These are phyloP conservation scores for Tapera naevia DNA, from an alignment of 2,797 vertebrate genomes.

Conservation along the genomic window DNA sequence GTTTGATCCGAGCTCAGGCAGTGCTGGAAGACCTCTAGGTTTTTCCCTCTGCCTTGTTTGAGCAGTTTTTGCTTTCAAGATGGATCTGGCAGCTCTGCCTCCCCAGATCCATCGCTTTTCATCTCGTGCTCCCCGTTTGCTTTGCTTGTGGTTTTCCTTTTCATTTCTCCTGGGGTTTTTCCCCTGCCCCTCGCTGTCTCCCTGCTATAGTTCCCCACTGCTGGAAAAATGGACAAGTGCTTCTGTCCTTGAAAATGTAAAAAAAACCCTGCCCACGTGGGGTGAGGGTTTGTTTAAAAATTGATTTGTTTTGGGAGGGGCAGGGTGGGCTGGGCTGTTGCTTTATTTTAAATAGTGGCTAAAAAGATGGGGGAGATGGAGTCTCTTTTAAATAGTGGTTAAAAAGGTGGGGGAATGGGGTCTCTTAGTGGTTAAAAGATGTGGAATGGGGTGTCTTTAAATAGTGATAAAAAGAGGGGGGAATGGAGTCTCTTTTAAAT, in stretches of 20 bases:
- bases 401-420: too few species aligned
- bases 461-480: too few species aligned
- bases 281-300: background rate
- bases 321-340: fast-evolving
- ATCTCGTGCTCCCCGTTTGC: background rate
- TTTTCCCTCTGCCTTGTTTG: conserved; percentile 15
- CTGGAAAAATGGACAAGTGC: background rate
- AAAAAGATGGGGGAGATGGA: background rate
- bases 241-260: background rate
- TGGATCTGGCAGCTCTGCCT: conserved; percentile 45
- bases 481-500: too few species aligned
- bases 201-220: background rate
- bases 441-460: too few species aligned
- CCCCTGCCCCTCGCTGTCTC: background rate
- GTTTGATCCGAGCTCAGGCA: conserved; percentile 11
- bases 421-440: too few species aligned
- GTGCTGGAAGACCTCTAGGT: conserved; percentile 2
- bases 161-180: background rate
- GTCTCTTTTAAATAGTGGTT: too few species aligned
- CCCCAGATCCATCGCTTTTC: background rate
- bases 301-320: background rate
- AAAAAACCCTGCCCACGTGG: background rate
- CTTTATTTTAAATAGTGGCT: background rate
- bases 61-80: conserved; percentile 63
- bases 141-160: background rate